phyloP scores from a whole-genome alignment of 2,797 vertebrate genomes.

The Malurus leucopterus region DNA sequence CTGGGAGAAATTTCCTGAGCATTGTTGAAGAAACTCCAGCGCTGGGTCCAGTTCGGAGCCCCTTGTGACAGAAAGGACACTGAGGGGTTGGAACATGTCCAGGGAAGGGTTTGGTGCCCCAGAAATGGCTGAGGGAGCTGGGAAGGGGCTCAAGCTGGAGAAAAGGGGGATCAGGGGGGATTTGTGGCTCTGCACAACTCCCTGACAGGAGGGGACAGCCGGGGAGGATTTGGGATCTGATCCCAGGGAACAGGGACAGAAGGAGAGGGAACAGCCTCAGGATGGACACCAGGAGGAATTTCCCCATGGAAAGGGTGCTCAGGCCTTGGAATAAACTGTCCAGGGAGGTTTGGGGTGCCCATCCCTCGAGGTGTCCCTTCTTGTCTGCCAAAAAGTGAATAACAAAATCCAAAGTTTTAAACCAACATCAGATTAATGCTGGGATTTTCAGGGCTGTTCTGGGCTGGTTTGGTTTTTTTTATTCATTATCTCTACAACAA shows the following conservation, averaged over 20 bases:
- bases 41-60: not conserved
- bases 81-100: rapidly evolving
- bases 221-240: not conserved
- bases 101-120: not conserved
- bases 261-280: not conserved
- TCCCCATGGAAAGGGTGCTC: rapidly evolving
- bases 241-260: not conserved
- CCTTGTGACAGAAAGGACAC: not conserved
- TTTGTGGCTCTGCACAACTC: too few relatives aligned
- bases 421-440: not conserved
- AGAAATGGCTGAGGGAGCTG: not conserved
- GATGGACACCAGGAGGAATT: not conserved
- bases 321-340: rapidly evolving
- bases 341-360: not conserved
- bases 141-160: not conserved
- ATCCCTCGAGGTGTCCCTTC: not conserved
- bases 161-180: too few relatives aligned
- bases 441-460: rapidly evolving
- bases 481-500: not conserved
- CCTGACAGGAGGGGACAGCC: too few relatives aligned
- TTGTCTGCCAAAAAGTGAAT: not conserved
- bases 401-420: not conserved
- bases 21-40: not conserved
- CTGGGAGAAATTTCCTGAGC: not conserved
- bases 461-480: not conserved